These are phyloP conservation scores for Sebastes itinus DNA, from an alignment of 2,797 vertebrate genomes.

Conservation along the genomic window DNA sequence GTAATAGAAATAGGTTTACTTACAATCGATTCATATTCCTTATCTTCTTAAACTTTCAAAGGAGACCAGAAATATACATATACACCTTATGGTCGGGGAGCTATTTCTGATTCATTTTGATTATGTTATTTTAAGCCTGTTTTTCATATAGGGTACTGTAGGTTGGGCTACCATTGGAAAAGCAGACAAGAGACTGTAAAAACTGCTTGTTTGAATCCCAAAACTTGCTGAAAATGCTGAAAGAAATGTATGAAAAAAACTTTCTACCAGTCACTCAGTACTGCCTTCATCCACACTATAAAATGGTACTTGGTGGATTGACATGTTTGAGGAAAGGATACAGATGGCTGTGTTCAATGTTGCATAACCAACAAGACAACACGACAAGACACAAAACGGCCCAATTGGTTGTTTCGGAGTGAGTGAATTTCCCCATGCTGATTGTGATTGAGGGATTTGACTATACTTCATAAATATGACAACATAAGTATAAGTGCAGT, in stretches of 20 bases:
- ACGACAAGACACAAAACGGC: not conserved
- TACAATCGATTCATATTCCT: not conserved
- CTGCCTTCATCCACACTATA: not conserved
- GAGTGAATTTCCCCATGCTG: not conserved
- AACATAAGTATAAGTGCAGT: not conserved
- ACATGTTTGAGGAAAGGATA: not conserved
- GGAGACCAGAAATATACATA: not conserved
- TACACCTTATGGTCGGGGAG: not conserved
- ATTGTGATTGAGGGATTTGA: not conserved
- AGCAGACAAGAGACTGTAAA: constrained; percentile 9
- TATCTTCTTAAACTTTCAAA: not conserved
- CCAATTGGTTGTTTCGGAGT: not conserved
- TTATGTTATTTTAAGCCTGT: not conserved
- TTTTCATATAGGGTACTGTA: not conserved
- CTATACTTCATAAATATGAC: not conserved
- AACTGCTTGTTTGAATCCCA: not conserved
- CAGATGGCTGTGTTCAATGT: not conserved
- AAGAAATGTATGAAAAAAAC: not conserved
- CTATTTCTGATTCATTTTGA: not conserved
- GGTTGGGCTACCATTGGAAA: constrained; percentile 1
- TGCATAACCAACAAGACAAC: constrained; percentile 7
- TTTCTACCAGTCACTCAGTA: not conserved
- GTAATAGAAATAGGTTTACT: not conserved
- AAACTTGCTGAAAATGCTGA: not conserved
- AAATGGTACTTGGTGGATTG: not conserved